Conservation (phyloP, 2,888 invertebrate genomes). For the Rutpela maculata region DNA sequence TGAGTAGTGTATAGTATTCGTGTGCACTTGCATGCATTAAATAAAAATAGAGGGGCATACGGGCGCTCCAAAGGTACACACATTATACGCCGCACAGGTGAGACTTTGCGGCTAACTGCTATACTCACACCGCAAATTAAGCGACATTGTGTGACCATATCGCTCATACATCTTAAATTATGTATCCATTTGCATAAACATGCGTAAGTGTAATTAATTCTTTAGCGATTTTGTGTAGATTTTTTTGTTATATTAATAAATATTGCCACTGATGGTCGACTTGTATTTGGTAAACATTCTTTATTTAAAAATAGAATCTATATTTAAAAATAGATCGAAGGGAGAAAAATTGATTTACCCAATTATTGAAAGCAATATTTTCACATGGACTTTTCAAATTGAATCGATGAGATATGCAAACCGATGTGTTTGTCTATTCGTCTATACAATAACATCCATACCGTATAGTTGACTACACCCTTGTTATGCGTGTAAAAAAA, state of each 20-base stretch:
- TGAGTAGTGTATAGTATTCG: constrained; percentile 12
- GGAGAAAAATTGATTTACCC: too few relatives aligned
- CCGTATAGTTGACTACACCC: too few relatives aligned
- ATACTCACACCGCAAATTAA: constrained; percentile 47
- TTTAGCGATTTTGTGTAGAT: constrained; percentile 27
- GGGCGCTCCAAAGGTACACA: constrained; percentile 20
- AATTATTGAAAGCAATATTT: too few relatives aligned
- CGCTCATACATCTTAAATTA: constrained; percentile 51
- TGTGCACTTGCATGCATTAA: constrained; percentile 21
- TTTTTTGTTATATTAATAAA: constrained; percentile 21
- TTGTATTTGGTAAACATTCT: not conserved
- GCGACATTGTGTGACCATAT: constrained; percentile 53
- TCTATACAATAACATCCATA: too few relatives aligned
- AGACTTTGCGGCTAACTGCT: constrained; percentile 27
- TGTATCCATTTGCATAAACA: constrained; percentile 39
- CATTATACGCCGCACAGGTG: constrained; percentile 29
- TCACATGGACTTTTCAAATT: too few relatives aligned
- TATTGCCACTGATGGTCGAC: not conserved
- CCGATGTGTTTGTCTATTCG: too few relatives aligned
- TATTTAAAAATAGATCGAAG: too few relatives aligned
- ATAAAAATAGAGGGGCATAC: constrained; percentile 32
- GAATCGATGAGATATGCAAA: too few relatives aligned
- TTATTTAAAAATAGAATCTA: too few relatives aligned
- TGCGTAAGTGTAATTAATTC: constrained; percentile 41
- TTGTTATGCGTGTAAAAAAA: too few relatives aligned